A percentile compares a stretch with the other conserved stretches of the same genome.
phyloP scores from a whole-genome alignment of 2,888 invertebrate genomes.

The Melitaea athalia region DNA sequence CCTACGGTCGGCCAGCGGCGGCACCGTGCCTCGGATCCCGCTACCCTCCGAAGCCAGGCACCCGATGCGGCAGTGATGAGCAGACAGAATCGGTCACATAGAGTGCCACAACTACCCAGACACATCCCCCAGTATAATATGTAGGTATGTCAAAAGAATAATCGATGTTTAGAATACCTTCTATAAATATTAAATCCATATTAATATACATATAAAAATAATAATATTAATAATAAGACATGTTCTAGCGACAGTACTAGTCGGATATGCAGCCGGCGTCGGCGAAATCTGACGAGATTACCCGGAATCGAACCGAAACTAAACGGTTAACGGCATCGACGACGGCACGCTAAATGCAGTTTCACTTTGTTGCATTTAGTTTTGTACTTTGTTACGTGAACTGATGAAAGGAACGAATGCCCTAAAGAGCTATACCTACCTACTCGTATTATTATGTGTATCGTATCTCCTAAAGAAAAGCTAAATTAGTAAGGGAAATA shows the following conservation, averaged over 20 bases:
- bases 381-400: background rate
- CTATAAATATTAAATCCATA: no score
- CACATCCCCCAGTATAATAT: no score
- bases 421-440: background rate
- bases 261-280: conserved; percentile 46
- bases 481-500: no score
- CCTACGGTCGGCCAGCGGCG: no score
- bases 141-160: no score
- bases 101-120: no score
- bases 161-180: no score
- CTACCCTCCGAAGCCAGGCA: no score
- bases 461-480: no score
- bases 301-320: conserved; percentile 55
- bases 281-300: conserved; percentile 59
- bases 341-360: conserved; percentile 20
- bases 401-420: background rate
- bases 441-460: background rate
- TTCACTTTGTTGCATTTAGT: conserved; percentile 6
- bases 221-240: background rate
- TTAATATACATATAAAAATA: background rate
- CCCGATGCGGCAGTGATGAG: no score
- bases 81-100: no score
- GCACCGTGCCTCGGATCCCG: no score
- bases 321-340: conserved; percentile 41
- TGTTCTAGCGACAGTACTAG: conserved; percentile 32